These are phyloP conservation scores for Drosophila infuscata DNA, from an alignment of 2,888 invertebrate species.

Conservation along the genomic window DNA sequence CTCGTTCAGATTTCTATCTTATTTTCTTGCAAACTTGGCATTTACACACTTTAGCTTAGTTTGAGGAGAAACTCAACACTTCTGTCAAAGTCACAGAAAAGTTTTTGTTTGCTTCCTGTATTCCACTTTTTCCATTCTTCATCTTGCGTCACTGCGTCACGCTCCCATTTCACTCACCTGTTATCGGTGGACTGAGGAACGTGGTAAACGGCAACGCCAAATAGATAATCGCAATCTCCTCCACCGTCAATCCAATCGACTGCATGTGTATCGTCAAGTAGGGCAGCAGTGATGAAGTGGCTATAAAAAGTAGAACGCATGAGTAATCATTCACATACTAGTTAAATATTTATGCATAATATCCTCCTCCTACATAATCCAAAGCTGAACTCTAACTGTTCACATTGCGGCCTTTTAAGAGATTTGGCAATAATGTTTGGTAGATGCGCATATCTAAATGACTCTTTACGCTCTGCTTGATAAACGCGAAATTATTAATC, in stretches of 20 bases:
- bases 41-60: background rate
- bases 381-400: background rate
- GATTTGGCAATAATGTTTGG: background rate
- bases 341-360: background rate
- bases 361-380: background rate
- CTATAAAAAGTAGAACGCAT: slow-evolving; percentile 85
- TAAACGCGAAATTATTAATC: background rate
- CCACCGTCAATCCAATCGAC: slow-evolving; percentile 92
- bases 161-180: slow-evolving; percentile 86
- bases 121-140: too few species aligned
- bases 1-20: background rate
- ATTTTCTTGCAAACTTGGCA: background rate
- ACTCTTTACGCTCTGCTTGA: background rate
- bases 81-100: background rate
- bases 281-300: slow-evolving; percentile 93
- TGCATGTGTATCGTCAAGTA: slow-evolving; percentile 96
- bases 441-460: background rate
- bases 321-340: background rate
- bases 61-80: background rate
- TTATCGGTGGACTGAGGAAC: slow-evolving; percentile 93
- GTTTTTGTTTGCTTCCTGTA: background rate
- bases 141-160: background rate
- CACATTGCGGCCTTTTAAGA: slow-evolving; percentile 2
- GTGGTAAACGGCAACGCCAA: slow-evolving; percentile 94
- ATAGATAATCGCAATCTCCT: slow-evolving; percentile 95